Evolutionary conservation across 2,797 vertebrate species (phyloP).

Genomic region (Ctenochaetus hawaiiensis): DNA sequence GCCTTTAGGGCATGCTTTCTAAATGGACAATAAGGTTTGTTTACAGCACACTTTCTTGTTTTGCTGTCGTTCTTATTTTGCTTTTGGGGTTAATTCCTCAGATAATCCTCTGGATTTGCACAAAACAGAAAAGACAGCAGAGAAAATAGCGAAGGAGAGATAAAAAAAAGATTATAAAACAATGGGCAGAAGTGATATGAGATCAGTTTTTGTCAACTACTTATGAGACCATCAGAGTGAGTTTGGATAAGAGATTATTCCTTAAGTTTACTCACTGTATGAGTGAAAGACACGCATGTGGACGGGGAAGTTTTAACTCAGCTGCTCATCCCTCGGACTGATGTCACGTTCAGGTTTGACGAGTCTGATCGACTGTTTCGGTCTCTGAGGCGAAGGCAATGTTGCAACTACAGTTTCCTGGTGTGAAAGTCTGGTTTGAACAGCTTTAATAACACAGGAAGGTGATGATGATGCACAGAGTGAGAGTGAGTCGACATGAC

Average conservation of each 20-base stretch:
- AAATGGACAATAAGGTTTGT: conserved; percentile 58
- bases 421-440: conserved; percentile 23
- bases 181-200: background rate
- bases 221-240: background rate
- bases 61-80: conserved; percentile 55
- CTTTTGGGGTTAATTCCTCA: conserved; percentile 61
- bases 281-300: background rate
- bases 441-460: conserved; percentile 19
- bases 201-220: background rate
- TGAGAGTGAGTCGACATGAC: background rate
- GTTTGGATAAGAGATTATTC: conserved; percentile 12
- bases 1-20: conserved; percentile 23
- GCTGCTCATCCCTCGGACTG: conserved; percentile 21
- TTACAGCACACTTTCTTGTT: conserved; percentile 36
- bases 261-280: conserved; percentile 6
- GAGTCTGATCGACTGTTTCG: conserved; percentile 43
- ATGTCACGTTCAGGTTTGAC: conserved; percentile 72
- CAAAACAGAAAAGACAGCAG: conserved; percentile 14
- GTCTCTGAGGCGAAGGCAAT: conserved; percentile 30
- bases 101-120: conserved; percentile 47
- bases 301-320: conserved; percentile 17
- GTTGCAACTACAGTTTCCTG: conserved; percentile 46
- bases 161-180: conserved; percentile 8
- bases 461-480: background rate
- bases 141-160: background rate